Base-by-base conservation (phyloP, 1,140 invertebrate genomes). In the Drosophila serrata region DNA sequence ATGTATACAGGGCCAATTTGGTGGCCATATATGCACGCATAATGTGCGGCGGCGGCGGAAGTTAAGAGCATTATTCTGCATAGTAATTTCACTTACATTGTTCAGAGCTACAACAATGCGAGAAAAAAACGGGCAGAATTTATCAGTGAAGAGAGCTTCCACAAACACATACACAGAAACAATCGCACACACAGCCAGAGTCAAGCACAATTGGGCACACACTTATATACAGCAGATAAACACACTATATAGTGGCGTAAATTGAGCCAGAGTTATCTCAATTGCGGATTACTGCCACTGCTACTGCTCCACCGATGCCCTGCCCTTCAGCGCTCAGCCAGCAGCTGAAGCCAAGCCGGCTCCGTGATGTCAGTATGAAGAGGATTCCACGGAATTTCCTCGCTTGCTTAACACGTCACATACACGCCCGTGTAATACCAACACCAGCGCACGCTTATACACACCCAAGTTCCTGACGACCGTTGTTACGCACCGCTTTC, bases 11-110 rank as follows among this genome's bases (percentile, higher is more conserved):
- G 31, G 61, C 53, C 53, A 56, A 56, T 39, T 56, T 56, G 53
- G 53, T 42, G 27, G 13, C 42, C 58, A 64, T 69, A 56, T 75
- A 70, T 57, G 46, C 62, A 78, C 48, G 59, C 61, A 55, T 39
- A n/a, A 61, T 75, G 51, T 70, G 78, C 80, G 78, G 63, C 60
- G 60, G 15, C 85, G 75, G 70, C 85, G 85, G 85, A 88, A 88
- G 85, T 79, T 64, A 85, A 79, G 68, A 88, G 69, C 81, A 90
- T 88, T 88, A 88, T 88, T 88, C 90, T 88, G 85, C 85, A 88
- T 88, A 88, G 84, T 88, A 88, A 88, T 88, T 90, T 68, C 82
- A 88, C 85, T 88, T 88, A 88, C 85, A 90, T 85, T 84, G 82
- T 75, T 62, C 42, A 42, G 53, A 51, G 53, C 57, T 5, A 56